Evolutionary conservation across 2,888 invertebrate genomes (phyloP).

Genomic region (Lepas anatifera): DNA sequence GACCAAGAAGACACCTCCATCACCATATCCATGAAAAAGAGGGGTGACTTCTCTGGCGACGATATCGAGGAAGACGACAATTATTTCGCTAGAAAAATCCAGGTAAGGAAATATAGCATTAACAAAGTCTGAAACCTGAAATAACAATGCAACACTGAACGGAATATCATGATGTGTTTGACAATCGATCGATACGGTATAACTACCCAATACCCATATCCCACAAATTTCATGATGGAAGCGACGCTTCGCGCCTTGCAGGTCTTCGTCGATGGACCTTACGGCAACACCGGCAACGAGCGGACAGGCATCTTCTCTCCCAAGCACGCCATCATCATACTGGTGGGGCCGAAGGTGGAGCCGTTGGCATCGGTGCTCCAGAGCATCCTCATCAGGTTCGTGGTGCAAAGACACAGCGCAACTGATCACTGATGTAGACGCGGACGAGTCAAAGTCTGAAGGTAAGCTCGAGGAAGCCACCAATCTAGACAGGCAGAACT

Average conservation of each 20-base stretch:
- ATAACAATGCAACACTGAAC: no score
- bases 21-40: background rate
- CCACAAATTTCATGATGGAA: no score
- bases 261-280: constrained; percentile 26
- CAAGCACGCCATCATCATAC: constrained; percentile 31
- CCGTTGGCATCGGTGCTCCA: constrained; percentile 27
- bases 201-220: no score
- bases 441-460: no score
- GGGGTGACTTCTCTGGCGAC: background rate
- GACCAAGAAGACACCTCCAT: background rate
- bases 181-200: no score
- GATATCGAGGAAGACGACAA: background rate
- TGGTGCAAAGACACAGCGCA: no score
- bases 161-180: no score
- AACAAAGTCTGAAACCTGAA: no score
- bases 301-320: constrained; percentile 35
- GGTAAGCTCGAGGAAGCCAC: no score
- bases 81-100: background rate
- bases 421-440: no score
- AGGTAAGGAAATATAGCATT: background rate
- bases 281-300: constrained; percentile 39
- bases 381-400: constrained; percentile 25
- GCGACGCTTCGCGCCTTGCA: background rate
- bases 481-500: no score
- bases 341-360: constrained; percentile 26